phyloP scores from a whole-genome alignment of 2,113 vertebrate genomes.

The Coregonus clupeaformis region DNA sequence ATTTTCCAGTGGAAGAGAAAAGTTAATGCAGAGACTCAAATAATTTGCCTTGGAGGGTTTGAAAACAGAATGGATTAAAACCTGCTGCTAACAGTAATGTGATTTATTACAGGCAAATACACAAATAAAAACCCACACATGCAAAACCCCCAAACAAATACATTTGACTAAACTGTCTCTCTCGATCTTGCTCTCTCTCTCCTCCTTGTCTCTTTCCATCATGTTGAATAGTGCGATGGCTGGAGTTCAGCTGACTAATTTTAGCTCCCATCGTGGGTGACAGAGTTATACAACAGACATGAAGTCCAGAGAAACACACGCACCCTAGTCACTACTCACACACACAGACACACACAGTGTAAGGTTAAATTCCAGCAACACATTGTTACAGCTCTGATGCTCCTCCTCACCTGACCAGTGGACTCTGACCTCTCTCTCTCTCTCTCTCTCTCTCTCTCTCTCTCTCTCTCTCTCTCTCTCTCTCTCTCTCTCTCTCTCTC shows the following conservation, averaged over 20 bases:
- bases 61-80: slow-evolving; percentile 61
- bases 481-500: too few species aligned
- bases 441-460: slow-evolving; percentile 58
- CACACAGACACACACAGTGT: slow-evolving; percentile 9
- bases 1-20: slow-evolving; percentile 31
- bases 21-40: neutral
- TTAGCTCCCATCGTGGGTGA: slow-evolving; percentile 16
- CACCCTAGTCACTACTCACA: neutral
- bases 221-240: neutral
- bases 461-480: slow-evolving; percentile 23
- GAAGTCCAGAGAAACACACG: neutral
- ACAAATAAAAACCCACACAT: slow-evolving; percentile 58
- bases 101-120: slow-evolving; percentile 58
- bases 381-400: slow-evolving; percentile 24
- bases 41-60: neutral
- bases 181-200: neutral
- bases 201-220: neutral
- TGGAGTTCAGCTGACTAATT: slow-evolving; percentile 7
- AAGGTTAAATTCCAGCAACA: neutral
- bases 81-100: slow-evolving; percentile 55
- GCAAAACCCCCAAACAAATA: neutral
- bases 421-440: slow-evolving; percentile 59
- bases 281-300: slow-evolving; percentile 28
- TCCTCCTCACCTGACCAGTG: slow-evolving; percentile 47
- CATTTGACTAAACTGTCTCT: neutral